phyloP scores from a whole-genome alignment of 2,888 invertebrate genomes.

The Callyntrura guangdongensis region DNA sequence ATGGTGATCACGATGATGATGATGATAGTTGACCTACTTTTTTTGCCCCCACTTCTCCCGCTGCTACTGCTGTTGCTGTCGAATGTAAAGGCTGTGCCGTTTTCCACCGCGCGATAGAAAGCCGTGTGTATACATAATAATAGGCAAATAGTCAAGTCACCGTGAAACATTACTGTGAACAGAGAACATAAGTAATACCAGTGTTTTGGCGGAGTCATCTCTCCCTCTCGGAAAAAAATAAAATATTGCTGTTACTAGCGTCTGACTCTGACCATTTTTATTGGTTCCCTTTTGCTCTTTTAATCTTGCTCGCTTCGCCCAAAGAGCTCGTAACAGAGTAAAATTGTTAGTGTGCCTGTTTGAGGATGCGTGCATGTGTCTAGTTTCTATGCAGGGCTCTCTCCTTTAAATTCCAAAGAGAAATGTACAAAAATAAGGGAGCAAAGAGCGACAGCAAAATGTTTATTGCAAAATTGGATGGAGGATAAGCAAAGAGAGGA shows the following conservation, averaged over 20 bases:
- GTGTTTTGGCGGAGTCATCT: neutral
- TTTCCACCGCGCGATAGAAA: neutral
- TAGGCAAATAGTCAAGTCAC: constrained; percentile 2
- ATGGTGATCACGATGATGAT: constrained; percentile 16
- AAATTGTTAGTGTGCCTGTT: neutral
- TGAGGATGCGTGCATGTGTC: too few species aligned
- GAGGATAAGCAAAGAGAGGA: constrained; percentile 25
- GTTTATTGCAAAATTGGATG: constrained; percentile 39
- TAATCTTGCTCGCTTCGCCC: constrained; percentile 1
- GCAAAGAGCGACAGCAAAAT: neutral
- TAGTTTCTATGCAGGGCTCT: too few species aligned
- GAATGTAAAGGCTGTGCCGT: neutral
- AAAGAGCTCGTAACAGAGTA: neutral
- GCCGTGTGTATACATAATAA: neutral
- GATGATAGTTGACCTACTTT: constrained; percentile 52
- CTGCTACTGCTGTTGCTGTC: neutral
- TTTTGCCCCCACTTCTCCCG: constrained; percentile 3
- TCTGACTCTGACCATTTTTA: too few species aligned
- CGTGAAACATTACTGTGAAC: neutral
- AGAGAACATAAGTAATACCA: neutral
- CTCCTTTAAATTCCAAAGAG: too few species aligned
- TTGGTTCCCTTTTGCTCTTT: constrained; percentile 60
- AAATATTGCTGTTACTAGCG: constrained; percentile 24
- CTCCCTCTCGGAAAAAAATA: constrained; percentile 16
- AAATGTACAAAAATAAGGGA: neutral